Base-by-base conservation (phyloP, 2,888 invertebrate species). In the Xestia ashworthii region DNA sequence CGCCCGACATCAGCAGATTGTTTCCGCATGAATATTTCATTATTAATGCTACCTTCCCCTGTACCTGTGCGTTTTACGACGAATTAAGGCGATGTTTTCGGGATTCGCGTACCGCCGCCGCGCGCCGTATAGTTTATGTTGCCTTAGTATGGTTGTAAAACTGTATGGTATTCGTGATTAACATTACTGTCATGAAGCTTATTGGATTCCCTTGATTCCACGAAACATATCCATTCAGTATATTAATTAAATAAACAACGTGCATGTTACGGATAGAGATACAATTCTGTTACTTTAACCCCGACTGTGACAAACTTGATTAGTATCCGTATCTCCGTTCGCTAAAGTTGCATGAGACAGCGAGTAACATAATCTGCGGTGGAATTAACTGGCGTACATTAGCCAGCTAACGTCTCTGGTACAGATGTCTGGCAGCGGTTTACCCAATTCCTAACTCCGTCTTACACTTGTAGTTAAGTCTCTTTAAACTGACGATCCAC, bases 1-100 rank as follows among this genome's bases (percentile, higher is more conserved):
- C 80, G 76, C 16, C 83, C 83, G 85, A 90, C 90, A 90, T 91
- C 87, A 91, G 88, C 90, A 91, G 91, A 93, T 91, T 92, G 91
- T 90, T 90, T 91, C 87, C 87, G 89, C 90, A 90, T 94, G 92
- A 93, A 94, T 94, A 93, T 94, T 94, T 93, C 90, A 94, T 93
- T 90, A 91, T 90, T 87, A 91, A 92, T 90, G 87, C 84, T 88
- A 83, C 86, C 82, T 87, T 81, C 76, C 73, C 62, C 80, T 75
- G 48, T 87, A 85, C 85, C 83, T 88, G 87, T 82, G 75, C 88
- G 86, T 87, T 87, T 86, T 87, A 83, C 77, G 77, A 71, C 79
- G 79, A 81, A 83, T 87, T 81, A 82, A 83, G 62, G 76, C 71
- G 74, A 75, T 84, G 65, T 87, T 84, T 82, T 73, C 50, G 32